A percentile compares a stretch with the other conserved stretches of the same genome.
Evolutionary conservation across 2,888 invertebrate species (phyloP).

Genomic region (Mythimna impura): DNA sequence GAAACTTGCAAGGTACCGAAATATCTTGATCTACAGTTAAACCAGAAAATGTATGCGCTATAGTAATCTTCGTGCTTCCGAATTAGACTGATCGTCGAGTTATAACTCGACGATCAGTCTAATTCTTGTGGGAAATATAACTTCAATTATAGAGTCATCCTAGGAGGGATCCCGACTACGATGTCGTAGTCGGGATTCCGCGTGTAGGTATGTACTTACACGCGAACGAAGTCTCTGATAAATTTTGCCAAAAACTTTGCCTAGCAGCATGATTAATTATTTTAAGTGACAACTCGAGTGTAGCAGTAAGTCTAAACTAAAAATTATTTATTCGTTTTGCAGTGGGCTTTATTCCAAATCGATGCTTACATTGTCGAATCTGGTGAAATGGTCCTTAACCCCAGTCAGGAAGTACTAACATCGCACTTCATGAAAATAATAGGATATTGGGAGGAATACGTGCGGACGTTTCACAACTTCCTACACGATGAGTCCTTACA

Average conservation of each 20-base stretch:
- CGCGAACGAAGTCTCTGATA: not conserved
- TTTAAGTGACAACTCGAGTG: not conserved
- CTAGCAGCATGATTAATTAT: not conserved
- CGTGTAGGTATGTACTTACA: not conserved
- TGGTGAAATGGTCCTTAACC: conserved; percentile 89
- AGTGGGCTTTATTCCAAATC: conserved; percentile 92
- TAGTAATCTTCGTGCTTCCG: not conserved
- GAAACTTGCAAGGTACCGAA: conserved; percentile 85
- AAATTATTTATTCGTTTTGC: conserved; percentile 57
- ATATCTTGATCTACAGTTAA: not conserved
- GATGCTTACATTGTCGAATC: conserved; percentile 87
- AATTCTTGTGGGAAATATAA: no score
- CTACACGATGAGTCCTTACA: conserved; percentile 93
- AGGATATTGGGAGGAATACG: conserved; percentile 92
- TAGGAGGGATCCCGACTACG: not conserved
- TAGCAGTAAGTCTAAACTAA: not conserved
- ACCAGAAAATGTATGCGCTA: not conserved
- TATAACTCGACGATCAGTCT: no score
- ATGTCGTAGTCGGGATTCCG: not conserved
- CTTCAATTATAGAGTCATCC: no score
- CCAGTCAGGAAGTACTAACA: conserved; percentile 91
- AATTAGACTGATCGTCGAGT: not conserved
- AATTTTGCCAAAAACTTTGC: not conserved
- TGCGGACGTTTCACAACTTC: conserved; percentile 92
- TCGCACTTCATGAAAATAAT: conserved; percentile 91